A percentile compares a stretch with the other conserved stretches of the same genome.
Conservation (phyloP, 2,888 invertebrate species). For the Dendrolimus pini region DNA sequence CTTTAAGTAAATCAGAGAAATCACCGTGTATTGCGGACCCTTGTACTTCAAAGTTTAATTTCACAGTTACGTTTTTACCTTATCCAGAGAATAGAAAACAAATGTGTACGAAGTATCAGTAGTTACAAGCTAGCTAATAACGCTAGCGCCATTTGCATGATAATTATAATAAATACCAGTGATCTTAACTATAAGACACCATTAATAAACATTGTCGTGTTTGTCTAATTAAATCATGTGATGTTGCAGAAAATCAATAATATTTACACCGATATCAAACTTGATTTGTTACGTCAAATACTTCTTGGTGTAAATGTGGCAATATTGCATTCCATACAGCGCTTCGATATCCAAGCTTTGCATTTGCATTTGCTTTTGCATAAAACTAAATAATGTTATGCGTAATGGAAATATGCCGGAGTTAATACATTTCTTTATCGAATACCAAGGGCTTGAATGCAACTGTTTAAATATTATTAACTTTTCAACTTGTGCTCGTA, state of each 20-base stretch:
- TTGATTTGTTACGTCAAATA: neutral
- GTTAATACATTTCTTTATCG: neutral
- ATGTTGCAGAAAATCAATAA: neutral
- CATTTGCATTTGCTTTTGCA: neutral
- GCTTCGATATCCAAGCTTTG: neutral
- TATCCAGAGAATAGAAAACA: too few relatives aligned
- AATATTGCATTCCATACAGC: neutral
- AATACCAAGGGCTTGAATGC: neutral
- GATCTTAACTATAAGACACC: too few relatives aligned
- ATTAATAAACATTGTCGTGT: too few relatives aligned
- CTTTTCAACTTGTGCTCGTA: neutral
- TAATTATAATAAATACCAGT: too few relatives aligned
- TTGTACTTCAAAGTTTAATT: too few relatives aligned
- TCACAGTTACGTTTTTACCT: too few relatives aligned
- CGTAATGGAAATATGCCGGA: neutral
- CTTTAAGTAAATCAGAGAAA: too few relatives aligned
- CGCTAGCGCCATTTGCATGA: too few relatives aligned
- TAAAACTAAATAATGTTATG: neutral
- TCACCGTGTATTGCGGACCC: too few relatives aligned
- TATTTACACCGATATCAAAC: neutral
- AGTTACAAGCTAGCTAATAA: too few relatives aligned
- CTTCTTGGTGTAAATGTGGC: neutral
- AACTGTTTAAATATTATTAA: neutral
- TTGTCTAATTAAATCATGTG: neutral
- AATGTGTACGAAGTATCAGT: too few relatives aligned